These are phyloP conservation scores for Onychomys torridus DNA, from an alignment of 2,797 vertebrate genomes.

Conservation along the genomic window DNA sequence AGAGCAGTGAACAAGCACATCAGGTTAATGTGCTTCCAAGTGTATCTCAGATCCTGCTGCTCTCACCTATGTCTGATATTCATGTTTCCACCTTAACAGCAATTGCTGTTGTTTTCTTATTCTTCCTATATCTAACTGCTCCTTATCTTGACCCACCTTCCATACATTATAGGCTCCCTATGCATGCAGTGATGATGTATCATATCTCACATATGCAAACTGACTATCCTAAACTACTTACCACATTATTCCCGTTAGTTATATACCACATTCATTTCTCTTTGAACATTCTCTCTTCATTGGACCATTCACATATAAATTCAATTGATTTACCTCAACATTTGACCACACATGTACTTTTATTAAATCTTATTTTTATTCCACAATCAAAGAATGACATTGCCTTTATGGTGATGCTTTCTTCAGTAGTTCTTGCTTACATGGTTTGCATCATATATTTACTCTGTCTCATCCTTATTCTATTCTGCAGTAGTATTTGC, in stretches of 20 bases:
- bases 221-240: background rate
- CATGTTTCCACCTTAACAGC: background rate
- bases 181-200: background rate
- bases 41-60: background rate
- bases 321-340: background rate
- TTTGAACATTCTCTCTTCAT: background rate
- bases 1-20: background rate
- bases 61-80: background rate
- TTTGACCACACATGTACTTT: background rate
- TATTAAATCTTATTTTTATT: conserved; percentile 2
- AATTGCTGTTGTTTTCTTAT: background rate
- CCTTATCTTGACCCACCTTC: background rate
- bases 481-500: background rate
- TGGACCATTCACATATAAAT: background rate
- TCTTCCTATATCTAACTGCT: background rate
- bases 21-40: conserved; percentile 1
- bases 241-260: background rate
- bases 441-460: background rate
- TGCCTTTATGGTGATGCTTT: background rate
- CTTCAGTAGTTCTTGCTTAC: background rate
- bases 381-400: background rate
- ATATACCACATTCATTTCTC: background rate
- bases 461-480: background rate
- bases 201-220: background rate
- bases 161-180: background rate